phyloP scores from a whole-genome alignment of 2,888 invertebrate species.

The Ypsolopha sequella region DNA sequence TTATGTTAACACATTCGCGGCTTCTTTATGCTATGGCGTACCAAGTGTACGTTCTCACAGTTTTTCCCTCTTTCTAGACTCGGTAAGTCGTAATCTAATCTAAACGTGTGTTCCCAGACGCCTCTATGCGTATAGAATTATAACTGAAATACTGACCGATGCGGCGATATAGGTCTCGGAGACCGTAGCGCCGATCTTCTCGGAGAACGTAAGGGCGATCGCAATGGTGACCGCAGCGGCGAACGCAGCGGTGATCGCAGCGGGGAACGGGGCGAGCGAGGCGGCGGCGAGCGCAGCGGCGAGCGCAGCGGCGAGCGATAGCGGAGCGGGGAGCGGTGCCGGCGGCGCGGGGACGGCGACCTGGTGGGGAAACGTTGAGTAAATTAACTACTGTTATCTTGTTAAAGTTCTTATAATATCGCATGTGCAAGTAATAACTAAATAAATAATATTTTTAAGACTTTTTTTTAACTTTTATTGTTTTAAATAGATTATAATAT shows the following conservation, averaged over 20 bases:
- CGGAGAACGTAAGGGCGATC: conserved; percentile 58
- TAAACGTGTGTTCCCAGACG: too few relatives aligned
- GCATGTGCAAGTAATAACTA: too few relatives aligned
- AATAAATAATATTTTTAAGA: too few relatives aligned
- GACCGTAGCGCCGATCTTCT: conserved; percentile 36
- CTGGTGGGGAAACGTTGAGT: conserved; percentile 18
- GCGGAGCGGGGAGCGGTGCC: conserved; percentile 50
- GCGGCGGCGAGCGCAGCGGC: conserved; percentile 33
- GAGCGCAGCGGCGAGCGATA: conserved; percentile 61
- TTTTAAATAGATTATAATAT: too few relatives aligned
- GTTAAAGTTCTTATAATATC: too few relatives aligned
- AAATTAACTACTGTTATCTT: not conserved
- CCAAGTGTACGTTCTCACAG: too few relatives aligned
- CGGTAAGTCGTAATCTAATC: too few relatives aligned
- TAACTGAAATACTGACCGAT: conserved; percentile 26
- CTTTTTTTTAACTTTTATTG: too few relatives aligned
- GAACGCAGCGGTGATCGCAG: conserved; percentile 35
- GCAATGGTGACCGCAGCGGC: conserved; percentile 45
- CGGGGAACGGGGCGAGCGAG: conserved; percentile 58
- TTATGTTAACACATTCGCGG: too few relatives aligned
- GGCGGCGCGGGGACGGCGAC: conserved; percentile 62
- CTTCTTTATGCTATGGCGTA: too few relatives aligned
- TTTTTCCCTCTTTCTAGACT: too few relatives aligned
- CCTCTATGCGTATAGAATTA: not conserved
- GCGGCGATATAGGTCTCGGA: conserved; percentile 45